phyloP scores from a whole-genome alignment of 2,113 vertebrate genomes.

The Saccopteryx leptura region DNA sequence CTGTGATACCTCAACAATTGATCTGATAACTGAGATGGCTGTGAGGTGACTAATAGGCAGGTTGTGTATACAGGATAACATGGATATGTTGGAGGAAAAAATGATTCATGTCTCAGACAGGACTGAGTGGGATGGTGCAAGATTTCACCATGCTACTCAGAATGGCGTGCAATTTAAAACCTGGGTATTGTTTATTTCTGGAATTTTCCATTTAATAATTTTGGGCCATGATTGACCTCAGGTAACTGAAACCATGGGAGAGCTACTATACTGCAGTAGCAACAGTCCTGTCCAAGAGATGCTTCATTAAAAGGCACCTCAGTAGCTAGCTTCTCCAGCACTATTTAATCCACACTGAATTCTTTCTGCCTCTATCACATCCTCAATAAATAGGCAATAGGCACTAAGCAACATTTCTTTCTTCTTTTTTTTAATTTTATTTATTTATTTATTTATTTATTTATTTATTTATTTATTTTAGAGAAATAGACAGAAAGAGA shows the following conservation, averaged over 20 bases:
- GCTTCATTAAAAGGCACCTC: not conserved
- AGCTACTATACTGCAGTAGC: not conserved
- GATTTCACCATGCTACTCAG: not conserved
- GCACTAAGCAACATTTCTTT: not conserved
- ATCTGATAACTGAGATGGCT: not conserved
- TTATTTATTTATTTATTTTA: too few relatives aligned
- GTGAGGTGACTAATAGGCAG: not conserved
- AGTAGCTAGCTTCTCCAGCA: not conserved
- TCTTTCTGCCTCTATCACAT: not conserved
- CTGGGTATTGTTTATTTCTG: not conserved
- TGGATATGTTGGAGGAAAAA: not conserved
- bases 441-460: too few relatives aligned
- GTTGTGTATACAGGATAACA: not conserved
- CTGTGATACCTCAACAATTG: not conserved
- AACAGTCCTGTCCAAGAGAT: not conserved
- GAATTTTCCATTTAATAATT: not conserved
- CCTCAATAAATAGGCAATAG: not conserved
- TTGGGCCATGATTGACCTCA: not conserved
- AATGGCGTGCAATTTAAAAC: not conserved
- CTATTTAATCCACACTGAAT: not conserved
- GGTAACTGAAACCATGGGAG: not conserved
- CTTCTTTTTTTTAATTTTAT: too few relatives aligned
- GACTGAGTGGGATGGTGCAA: not conserved
- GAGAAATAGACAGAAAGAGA: too few relatives aligned
- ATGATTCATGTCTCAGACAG: not conserved